Evolutionary conservation across 2,113 vertebrate genomes (phyloP), one percentile per base, ranked within the genome.

Genomic region (Grantiella picta): DNA sequence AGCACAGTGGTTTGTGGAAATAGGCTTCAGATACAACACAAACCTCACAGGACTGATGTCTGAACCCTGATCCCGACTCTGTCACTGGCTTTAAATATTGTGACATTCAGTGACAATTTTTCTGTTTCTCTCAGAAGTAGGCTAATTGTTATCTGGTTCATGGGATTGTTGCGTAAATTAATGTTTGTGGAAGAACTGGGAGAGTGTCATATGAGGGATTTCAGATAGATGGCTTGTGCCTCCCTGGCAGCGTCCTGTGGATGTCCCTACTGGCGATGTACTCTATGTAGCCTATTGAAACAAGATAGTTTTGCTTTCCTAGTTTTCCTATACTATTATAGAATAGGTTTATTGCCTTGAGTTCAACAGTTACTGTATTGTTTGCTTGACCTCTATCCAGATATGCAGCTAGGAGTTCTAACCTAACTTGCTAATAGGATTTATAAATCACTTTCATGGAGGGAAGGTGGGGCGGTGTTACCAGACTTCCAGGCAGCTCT

Each of bases 401-500:
- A 93, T 82, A 65, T 0, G 20, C 12, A 38, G 36, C 68, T 60
- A 35, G 64, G 44, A 90, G 60, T 69, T 81, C 54, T 75, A 90
- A 78, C 56, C 52, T 75, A 59, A 17, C 70, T 88, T 5, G 1
- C 24, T 92, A 81, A 88, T 73, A 78, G 79, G 56, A 35, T 88
- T 83, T 95, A 54, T 81, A 90, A 92, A 96, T 94, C 52, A 47
- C 44, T 88, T 88, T 75, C 15, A 28, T 0, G 2, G 85, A 77
- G 56, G 63, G 88, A 83, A 93, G 52, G 84, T 90, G 64, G 59
- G 31, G 44, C 19, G 2, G 21, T 44, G 84, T 92, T 95, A n/a
- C 56, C 31, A 65, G 68, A 63, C 86, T 92, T 93, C 71, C 78
- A 77, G 85, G 68, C 68, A 86, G n/a, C 75, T 91, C 82, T 95